Conservation (phyloP, 2,797 vertebrate genomes). For the Anniella stebbinsi region DNA sequence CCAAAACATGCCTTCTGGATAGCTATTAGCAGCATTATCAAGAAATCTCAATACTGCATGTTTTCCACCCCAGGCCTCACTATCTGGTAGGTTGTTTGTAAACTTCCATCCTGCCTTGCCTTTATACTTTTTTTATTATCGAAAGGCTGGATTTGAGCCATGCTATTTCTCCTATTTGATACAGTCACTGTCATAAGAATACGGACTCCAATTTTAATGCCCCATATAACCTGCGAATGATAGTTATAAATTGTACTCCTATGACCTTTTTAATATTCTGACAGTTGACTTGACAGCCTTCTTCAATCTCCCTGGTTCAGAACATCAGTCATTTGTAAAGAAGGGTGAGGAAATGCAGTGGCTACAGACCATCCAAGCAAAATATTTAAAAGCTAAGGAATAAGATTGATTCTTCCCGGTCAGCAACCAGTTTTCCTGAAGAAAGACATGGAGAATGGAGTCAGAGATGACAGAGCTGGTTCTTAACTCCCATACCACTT, state of each 20-base stretch:
- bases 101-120: not conserved
- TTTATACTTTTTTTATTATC: slow-evolving; percentile 21
- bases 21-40: not conserved
- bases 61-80: not conserved
- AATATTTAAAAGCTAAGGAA: not conserved
- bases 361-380: not conserved
- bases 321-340: slow-evolving; percentile 35
- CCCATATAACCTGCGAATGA: slow-evolving; percentile 31
- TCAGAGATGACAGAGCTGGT: not conserved
- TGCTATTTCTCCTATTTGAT: slow-evolving; percentile 30
- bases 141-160: not conserved
- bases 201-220: slow-evolving; percentile 25
- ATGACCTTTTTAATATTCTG: slow-evolving; percentile 53
- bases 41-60: not conserved
- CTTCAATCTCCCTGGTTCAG: slow-evolving; percentile 37
- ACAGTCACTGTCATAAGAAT: slow-evolving; percentile 23
- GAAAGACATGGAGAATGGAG: not conserved
- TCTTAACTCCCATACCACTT: not conserved
- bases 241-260: slow-evolving; percentile 43
- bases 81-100: not conserved
- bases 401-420: not conserved
- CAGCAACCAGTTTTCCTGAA: not conserved
- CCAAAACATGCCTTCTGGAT: not conserved
- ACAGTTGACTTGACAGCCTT: slow-evolving; percentile 47
- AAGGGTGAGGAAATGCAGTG: fast-evolving